A percentile compares a stretch with the other conserved stretches of the same genome.
Evolutionary conservation across 35 echinoderm and acorn worm genomes (phyloP).

Genomic region (Ophiothrix spiculata): DNA sequence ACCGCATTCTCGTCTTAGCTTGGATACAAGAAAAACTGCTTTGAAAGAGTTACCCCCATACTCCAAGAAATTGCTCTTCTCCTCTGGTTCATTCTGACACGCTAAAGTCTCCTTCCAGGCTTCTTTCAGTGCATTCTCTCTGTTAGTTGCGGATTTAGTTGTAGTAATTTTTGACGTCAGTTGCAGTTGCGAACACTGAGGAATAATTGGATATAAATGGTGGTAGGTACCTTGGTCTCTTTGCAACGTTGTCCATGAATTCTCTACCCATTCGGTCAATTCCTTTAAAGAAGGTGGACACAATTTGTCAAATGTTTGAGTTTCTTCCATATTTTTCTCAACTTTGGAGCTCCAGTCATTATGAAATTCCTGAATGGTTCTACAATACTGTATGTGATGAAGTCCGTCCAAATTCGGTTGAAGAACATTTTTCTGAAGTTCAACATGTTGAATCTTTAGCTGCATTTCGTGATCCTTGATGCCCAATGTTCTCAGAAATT

Average conservation of each 20-base stretch:
- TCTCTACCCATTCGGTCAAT: background rate
- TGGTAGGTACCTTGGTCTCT: background rate
- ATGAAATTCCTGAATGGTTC: background rate
- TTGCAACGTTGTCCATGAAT: background rate
- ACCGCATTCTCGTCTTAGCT: background rate
- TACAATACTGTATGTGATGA: background rate
- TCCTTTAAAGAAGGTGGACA: background rate
- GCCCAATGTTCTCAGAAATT: background rate
- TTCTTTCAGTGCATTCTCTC: background rate
- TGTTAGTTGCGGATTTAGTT: background rate
- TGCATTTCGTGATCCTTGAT: background rate
- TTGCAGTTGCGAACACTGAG: background rate
- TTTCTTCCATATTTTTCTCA: background rate
- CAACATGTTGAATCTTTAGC: background rate
- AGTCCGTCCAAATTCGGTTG: background rate
- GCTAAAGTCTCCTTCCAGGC: background rate
- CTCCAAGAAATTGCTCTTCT: background rate
- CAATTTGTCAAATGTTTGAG: background rate
- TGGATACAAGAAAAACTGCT: background rate
- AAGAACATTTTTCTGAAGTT: background rate
- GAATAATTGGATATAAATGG: slow-evolving; percentile 4
- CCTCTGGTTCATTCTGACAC: background rate
- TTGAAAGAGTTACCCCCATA: background rate
- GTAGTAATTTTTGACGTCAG: background rate
- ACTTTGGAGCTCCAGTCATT: background rate